phyloP scores from a whole-genome alignment of 2,113 vertebrate genomes.

The Hyperopisus bebe region DNA sequence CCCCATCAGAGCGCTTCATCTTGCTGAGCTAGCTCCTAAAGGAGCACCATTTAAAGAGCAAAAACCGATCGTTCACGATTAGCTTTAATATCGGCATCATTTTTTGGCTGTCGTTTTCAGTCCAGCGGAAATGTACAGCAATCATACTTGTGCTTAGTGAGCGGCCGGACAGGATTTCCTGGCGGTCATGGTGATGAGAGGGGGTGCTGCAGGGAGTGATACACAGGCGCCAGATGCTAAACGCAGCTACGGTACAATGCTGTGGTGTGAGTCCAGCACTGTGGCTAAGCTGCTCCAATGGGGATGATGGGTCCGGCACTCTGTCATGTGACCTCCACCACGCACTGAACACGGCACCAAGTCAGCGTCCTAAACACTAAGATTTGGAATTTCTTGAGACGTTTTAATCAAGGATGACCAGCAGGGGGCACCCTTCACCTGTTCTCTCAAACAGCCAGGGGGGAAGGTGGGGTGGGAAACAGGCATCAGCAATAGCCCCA shows the following conservation, averaged over 20 bases:
- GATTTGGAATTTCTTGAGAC: background rate
- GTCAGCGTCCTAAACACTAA: background rate
- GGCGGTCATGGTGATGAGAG: background rate
- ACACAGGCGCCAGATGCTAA: background rate
- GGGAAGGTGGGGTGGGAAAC: background rate
- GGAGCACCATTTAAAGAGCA: background rate
- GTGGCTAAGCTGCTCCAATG: background rate
- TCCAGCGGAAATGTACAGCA: constrained; percentile 63
- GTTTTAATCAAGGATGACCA: background rate
- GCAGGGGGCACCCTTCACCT: background rate
- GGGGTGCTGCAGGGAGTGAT: background rate
- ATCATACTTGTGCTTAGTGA: constrained; percentile 49
- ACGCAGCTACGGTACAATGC: background rate
- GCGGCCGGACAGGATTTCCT: background rate
- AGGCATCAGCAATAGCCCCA: background rate
- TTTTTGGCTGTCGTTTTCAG: constrained; percentile 44
- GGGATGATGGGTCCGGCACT: background rate
- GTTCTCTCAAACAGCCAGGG: background rate
- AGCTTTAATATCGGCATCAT: constrained; percentile 48
- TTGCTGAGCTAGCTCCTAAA: background rate
- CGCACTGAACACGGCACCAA: background rate
- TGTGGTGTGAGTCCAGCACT: background rate
- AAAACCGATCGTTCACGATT: constrained; percentile 45
- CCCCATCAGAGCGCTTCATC: background rate
- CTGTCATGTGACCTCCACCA: background rate